These are phyloP conservation scores for Laterallus jamaicensis DNA, from an alignment of 2,113 vertebrate species.

Conservation along the genomic window DNA sequence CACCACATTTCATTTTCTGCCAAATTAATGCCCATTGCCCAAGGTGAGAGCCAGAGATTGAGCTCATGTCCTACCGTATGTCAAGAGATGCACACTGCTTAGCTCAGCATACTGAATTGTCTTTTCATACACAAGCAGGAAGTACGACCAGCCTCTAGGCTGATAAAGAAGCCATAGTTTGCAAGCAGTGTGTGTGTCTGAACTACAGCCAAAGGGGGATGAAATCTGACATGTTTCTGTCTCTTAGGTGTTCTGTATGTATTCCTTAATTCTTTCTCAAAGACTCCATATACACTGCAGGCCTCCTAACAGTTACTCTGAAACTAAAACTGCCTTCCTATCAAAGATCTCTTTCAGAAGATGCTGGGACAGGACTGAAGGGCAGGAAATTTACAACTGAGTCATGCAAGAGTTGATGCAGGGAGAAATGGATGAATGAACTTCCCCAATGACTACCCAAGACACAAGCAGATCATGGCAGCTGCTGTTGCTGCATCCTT, in stretches of 20 bases:
- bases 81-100: not conserved
- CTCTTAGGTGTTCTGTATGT: not conserved
- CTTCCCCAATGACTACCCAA: not conserved
- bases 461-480: not conserved
- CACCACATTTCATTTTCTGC: not conserved
- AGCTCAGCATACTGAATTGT: not conserved
- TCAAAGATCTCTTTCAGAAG: not conserved
- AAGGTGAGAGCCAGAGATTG: not conserved
- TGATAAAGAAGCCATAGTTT: not conserved
- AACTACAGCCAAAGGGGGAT: not conserved
- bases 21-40: not conserved
- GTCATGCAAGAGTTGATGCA: not conserved
- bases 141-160: not conserved
- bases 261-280: not conserved
- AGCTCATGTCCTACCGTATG: not conserved
- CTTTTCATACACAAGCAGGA: not conserved
- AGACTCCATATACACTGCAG: not conserved
- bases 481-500: not conserved
- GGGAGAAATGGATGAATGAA: not conserved
- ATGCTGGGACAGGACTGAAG: not conserved
- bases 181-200: not conserved
- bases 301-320: not conserved
- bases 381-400: not conserved
- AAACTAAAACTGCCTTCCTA: not conserved
- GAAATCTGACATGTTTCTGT: not conserved